Base-by-base conservation (phyloP, 2,888 invertebrate species). In the Himalopsyche tibetana region DNA sequence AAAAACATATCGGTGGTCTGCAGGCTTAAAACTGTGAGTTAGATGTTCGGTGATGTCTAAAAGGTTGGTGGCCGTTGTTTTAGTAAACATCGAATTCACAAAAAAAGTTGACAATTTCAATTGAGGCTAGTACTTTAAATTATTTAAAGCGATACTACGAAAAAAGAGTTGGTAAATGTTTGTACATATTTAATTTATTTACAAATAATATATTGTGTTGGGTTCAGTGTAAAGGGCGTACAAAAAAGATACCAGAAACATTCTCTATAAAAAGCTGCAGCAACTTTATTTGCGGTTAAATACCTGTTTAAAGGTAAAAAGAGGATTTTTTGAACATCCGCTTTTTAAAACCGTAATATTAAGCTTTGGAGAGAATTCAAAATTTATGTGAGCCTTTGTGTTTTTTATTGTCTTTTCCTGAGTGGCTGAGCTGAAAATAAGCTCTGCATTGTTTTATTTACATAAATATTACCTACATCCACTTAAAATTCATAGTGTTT, bases 401-500 rank as follows among this genome's bases (percentile, higher is more conserved):
- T 74, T 74, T 74, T 69, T 74, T 74, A 74, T 74, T 74, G 12
- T 74, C 28, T 38, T 38, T 74, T 74, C 36, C 74, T 74, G 74
- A 74, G 74, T 74, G 74, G 74, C 36, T 74, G 74, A 38, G 74
- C 74, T 74, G 74, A 74, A 74, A 74, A 74, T 74, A 74, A 74
- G 74, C 74, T 74, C 74, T 74, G 55, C 55, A 55, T 80, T 63
- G 84, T 69, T 45, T 85, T 69, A 74, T 85, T 74, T 82, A 69
- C 85, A 82, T 82, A 74, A 69, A 82, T 85, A 85, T 82, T 82
- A 82, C 79, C 45, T 38, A 74, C 74, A 38, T 28, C 55, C 81
- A 74, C 85, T 85, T 40, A 74, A 85, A 85, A 85, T 85, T 85
- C 82, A 85, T 82, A 82, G 85, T 55, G 63, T 55, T 82, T 85